Evolutionary conservation across 1,140 invertebrate genomes (phyloP).

Genomic region (Tribolium madens): DNA sequence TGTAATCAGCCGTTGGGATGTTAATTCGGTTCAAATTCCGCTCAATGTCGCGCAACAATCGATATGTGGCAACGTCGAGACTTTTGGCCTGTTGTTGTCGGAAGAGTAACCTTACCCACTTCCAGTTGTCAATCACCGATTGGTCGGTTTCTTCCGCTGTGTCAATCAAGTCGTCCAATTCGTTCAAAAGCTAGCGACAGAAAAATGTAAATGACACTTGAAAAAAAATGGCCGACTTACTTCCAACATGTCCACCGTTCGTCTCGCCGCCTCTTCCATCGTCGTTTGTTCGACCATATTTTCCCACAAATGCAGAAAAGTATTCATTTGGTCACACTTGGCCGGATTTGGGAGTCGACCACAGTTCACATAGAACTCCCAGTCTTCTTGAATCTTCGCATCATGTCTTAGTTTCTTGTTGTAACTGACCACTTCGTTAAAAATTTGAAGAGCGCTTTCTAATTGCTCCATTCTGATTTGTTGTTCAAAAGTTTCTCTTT

Average conservation of each 20-base stretch:
- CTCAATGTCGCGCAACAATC: slow-evolving; percentile 69
- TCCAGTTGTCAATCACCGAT: slow-evolving; percentile 65
- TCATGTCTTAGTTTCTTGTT: background rate
- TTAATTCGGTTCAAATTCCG: slow-evolving; percentile 67
- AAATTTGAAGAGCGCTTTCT: slow-evolving; percentile 26
- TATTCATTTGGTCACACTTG: slow-evolving; percentile 71
- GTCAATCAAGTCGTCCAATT: slow-evolving; percentile 65
- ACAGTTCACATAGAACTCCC: slow-evolving; percentile 73
- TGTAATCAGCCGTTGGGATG: slow-evolving; percentile 68
- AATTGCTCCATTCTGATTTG: slow-evolving; percentile 57
- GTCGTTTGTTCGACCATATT: slow-evolving; percentile 66
- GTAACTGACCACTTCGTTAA: slow-evolving; percentile 43
- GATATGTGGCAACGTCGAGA: slow-evolving; percentile 68
- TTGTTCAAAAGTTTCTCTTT: slow-evolving; percentile 56
- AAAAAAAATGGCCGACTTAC: slow-evolving; percentile 52
- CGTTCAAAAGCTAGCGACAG: slow-evolving; percentile 64
- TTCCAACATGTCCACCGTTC: slow-evolving; percentile 66
- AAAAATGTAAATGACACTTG: slow-evolving; percentile 46
- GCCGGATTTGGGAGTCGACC: slow-evolving; percentile 74
- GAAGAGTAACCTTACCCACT: slow-evolving; percentile 66
- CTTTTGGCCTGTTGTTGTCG: slow-evolving; percentile 66
- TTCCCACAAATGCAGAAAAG: slow-evolving; percentile 74
- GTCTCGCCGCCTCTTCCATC: slow-evolving; percentile 63
- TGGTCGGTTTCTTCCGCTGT: slow-evolving; percentile 45
- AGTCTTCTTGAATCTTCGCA: slow-evolving; percentile 63